phyloP scores from a whole-genome alignment of 1,140 invertebrate species.

The Argopecten irradians region DNA sequence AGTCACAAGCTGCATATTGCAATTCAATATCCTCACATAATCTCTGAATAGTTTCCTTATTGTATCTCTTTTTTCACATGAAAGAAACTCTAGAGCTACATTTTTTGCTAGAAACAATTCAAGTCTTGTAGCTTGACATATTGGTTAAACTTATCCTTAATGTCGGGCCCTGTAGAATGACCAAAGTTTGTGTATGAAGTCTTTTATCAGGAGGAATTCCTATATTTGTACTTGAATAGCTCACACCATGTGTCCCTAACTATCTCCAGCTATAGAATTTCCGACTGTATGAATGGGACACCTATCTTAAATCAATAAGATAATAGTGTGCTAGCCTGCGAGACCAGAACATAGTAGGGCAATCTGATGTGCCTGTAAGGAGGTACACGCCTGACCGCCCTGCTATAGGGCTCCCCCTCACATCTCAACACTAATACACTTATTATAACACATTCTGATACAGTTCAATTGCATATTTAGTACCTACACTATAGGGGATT shows the following conservation, averaged over 20 bases:
- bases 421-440: not conserved
- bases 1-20: not conserved
- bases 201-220: conserved; percentile 1
- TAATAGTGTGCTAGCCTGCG: not conserved
- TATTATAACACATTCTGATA: not conserved
- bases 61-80: not conserved
- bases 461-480: not conserved
- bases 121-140: not conserved
- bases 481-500: not conserved
- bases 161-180: not conserved
- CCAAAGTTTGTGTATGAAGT: not conserved
- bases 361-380: not conserved
- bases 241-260: not conserved
- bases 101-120: not conserved
- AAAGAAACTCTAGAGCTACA: not conserved
- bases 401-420: not conserved
- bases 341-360: not conserved
- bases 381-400: not conserved
- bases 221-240: not conserved
- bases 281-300: not conserved
- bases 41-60: not conserved
- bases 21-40: not conserved
- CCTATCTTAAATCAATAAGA: conserved; percentile 2
- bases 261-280: conserved; percentile 17
- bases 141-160: not conserved